These are phyloP conservation scores for Cryptophagus acutangulus DNA, from an alignment of 2,888 invertebrate genomes.

Conservation along the genomic window DNA sequence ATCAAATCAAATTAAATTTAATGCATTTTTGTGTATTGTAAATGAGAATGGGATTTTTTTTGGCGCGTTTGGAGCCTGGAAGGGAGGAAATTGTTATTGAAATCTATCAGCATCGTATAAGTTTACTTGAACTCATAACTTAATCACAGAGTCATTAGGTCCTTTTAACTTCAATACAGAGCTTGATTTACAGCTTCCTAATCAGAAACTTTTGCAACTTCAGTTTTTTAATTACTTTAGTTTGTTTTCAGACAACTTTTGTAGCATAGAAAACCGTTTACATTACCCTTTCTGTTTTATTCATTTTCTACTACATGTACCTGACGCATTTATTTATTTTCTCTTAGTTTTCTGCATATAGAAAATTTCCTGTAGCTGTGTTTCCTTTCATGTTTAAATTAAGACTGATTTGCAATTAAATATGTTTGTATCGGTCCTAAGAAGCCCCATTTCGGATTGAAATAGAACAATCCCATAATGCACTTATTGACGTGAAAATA, in stretches of 20 bases:
- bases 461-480: no score
- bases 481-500: not conserved
- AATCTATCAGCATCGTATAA: slow-evolving; percentile 5
- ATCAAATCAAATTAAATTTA: no score
- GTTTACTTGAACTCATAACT: slow-evolving; percentile 26
- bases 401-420: no score
- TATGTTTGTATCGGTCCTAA: no score
- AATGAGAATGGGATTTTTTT: no score
- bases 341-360: no score
- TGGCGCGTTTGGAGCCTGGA: no score
- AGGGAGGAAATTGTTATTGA: slow-evolving; percentile 7
- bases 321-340: no score
- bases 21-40: no score
- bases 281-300: slow-evolving; percentile 2
- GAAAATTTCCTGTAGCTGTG: no score
- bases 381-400: no score
- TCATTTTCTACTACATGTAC: not conserved
- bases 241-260: slow-evolving; percentile 14
- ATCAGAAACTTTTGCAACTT: slow-evolving; percentile 36
- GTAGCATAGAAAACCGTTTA: not conserved
- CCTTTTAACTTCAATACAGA: slow-evolving; percentile 36
- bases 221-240: slow-evolving; percentile 28
- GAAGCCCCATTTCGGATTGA: no score
- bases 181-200: slow-evolving; percentile 37
- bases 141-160: slow-evolving; percentile 36